phyloP scores from a whole-genome alignment of 2,797 vertebrate genomes.

The Erpetoichthys calabaricus region DNA sequence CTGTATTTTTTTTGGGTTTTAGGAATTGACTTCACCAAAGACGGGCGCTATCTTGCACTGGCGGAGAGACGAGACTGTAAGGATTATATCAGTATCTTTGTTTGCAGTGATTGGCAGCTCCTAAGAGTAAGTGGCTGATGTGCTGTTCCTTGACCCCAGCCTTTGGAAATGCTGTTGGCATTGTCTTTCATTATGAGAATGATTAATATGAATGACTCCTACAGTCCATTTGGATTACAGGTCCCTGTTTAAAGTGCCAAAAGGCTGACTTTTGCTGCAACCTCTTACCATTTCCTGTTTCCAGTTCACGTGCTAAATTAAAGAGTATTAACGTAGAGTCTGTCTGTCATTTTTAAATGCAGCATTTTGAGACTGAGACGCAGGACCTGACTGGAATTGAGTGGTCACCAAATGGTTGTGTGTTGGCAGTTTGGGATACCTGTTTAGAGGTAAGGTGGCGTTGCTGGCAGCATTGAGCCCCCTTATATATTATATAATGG shows the following conservation, averaged over 20 bases:
- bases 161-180: too few species aligned
- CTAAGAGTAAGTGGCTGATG: conserved; percentile 57
- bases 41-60: conserved; percentile 83
- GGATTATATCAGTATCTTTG: conserved; percentile 85
- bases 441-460: conserved; percentile 68
- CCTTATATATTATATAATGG: too few species aligned
- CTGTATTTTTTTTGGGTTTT: neutral
- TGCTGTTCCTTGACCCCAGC: too few species aligned
- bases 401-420: conserved; percentile 92
- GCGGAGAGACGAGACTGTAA: conserved; percentile 89
- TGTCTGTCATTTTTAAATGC: conserved; percentile 4
- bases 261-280: too few species aligned
- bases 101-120: conserved; percentile 92
- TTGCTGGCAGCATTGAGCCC: neutral
- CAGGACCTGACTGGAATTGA: conserved; percentile 82
- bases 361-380: conserved; percentile 93
- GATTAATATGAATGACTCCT: too few species aligned
- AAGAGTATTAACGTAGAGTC: too few species aligned
- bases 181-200: too few species aligned
- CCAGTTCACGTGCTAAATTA: too few species aligned
- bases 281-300: too few species aligned
- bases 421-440: conserved; percentile 81
- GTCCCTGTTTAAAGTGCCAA: too few species aligned
- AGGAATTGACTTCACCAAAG: conserved; percentile 80
- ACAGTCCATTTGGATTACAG: too few species aligned